phyloP scores from a whole-genome alignment of 2,888 invertebrate genomes.

The Axea sp. region DNA sequence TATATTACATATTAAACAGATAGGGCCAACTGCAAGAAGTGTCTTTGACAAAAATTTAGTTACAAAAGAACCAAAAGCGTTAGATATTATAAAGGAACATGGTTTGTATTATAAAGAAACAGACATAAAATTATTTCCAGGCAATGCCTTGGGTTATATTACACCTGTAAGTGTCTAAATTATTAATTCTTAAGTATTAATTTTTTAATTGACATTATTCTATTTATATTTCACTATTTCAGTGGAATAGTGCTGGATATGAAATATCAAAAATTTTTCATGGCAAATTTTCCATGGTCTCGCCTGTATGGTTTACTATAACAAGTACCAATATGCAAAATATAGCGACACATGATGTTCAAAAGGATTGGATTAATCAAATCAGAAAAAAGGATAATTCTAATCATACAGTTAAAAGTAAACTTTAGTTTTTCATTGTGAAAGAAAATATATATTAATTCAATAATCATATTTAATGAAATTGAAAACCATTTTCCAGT shows the following conservation, averaged over 20 bases:
- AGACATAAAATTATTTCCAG: conserved; percentile 84
- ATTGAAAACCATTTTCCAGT: too few relatives aligned
- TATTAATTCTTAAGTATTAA: conserved; percentile 6
- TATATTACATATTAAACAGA: not conserved
- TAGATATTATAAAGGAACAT: conserved; percentile 88
- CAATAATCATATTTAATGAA: too few relatives aligned
- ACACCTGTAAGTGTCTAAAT: conserved; percentile 3
- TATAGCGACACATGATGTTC: conserved; percentile 89
- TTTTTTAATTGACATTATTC: not conserved
- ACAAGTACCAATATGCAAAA: conserved; percentile 84
- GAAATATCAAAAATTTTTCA: conserved; percentile 94
- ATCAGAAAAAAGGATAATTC: conserved; percentile 83
- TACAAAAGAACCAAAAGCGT: conserved; percentile 83
- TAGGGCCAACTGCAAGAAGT: conserved; percentile 82
- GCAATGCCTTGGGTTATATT: conserved; percentile 92
- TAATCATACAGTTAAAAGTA: conserved; percentile 83
- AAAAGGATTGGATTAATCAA: conserved; percentile 89
- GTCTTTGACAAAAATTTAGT: conserved; percentile 85
- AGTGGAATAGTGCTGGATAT: conserved; percentile 98
- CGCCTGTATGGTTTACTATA: conserved; percentile 97
- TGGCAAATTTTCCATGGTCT: conserved; percentile 92
- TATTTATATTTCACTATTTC: conserved; percentile 68
- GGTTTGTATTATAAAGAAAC: conserved; percentile 88
- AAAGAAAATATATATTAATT: too few relatives aligned
- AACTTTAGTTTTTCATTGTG: too few relatives aligned